phyloP scores from a whole-genome alignment of 2,113 vertebrate species.

The Guaruba guarouba region DNA sequence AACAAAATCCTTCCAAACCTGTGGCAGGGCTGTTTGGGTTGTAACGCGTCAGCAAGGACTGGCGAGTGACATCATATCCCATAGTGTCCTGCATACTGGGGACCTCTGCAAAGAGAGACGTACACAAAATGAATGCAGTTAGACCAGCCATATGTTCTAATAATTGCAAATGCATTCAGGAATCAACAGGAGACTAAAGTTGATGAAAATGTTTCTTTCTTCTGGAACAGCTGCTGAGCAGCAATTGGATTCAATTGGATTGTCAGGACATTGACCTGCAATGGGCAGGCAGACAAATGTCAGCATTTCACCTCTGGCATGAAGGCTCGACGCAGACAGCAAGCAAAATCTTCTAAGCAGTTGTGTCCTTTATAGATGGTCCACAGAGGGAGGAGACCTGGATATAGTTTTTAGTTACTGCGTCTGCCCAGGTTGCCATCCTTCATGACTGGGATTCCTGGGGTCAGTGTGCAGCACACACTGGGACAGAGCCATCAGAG shows the following conservation, averaged over 20 bases:
- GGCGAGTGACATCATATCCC: slow-evolving; percentile 76
- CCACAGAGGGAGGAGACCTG: not conserved
- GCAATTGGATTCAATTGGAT: not conserved
- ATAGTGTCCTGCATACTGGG: slow-evolving; percentile 84
- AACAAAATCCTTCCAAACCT: slow-evolving; percentile 59
- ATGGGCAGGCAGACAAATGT: not conserved
- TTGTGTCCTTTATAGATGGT: not conserved
- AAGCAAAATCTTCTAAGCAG: not conserved
- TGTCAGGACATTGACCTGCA: not conserved
- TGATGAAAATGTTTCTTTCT: not conserved
- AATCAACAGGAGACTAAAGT: not conserved
- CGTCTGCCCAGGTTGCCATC: not conserved
- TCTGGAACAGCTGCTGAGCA: not conserved
- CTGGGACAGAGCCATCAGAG: not conserved
- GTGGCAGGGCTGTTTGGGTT: slow-evolving; percentile 45
- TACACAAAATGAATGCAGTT: not conserved
- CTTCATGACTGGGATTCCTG: not conserved
- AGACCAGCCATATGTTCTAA: not conserved
- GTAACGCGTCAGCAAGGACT: slow-evolving; percentile 67
- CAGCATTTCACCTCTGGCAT: not conserved
- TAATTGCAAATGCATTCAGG: not conserved
- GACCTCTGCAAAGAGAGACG: slow-evolving; percentile 73
- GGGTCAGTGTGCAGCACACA: not conserved
- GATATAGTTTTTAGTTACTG: not conserved
- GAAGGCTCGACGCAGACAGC: not conserved